Base-by-base conservation (phyloP, 2,113 vertebrate genomes). In the Alethe castanea region DNA sequence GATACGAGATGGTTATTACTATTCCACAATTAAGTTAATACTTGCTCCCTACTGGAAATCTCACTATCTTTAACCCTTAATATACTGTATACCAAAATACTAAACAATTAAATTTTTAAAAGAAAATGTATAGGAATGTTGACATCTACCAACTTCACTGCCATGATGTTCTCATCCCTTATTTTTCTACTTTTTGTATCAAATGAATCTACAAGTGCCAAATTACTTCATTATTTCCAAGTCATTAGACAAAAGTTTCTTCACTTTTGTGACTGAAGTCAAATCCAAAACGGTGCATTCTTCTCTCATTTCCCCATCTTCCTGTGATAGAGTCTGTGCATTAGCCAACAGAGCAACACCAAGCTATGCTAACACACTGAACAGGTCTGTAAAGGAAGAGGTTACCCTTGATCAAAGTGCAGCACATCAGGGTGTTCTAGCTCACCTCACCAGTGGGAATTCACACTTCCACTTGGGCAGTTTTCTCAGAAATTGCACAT, bases 301-400 rank as follows among this genome's bases (percentile, higher is more conserved):
- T 53, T 81, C n/a, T 44, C 60, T 84, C 57, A 36, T 53, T 59
- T 52, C 52, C n/a, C 44, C n/a, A 29, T 44, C 20, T 42, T 57
- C 44, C 76, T 40, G 20, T 0, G 0, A 33, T 0, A 44, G 16
- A 28, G 31, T 36, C 70, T 35, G 17, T 4, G 40, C 50, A 54
- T 44, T 12, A 78, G 31, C 80, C 64, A 72, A 38, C 12, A 69
- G 40, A 74, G 11, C 33, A 81, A 62, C 42, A 81, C 16, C 31
- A 48, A 33, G 6, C 45, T 44, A 15, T 19, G 45, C 45, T 50
- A 86, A 56, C n/a, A 40, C 36, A 44, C 19, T 4, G 23, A 7
- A 77, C 16, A 59, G 54, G 50, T 56, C 57, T 42, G 65, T 23
- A 50, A 60, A 56, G 50, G 53, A 73, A 79, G 33, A 80, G 48